Percentiles rank a stretch among this genome's conserved stretches.
phyloP scores from a whole-genome alignment of 2,797 vertebrate genomes.

The Smutsia gigantea region DNA sequence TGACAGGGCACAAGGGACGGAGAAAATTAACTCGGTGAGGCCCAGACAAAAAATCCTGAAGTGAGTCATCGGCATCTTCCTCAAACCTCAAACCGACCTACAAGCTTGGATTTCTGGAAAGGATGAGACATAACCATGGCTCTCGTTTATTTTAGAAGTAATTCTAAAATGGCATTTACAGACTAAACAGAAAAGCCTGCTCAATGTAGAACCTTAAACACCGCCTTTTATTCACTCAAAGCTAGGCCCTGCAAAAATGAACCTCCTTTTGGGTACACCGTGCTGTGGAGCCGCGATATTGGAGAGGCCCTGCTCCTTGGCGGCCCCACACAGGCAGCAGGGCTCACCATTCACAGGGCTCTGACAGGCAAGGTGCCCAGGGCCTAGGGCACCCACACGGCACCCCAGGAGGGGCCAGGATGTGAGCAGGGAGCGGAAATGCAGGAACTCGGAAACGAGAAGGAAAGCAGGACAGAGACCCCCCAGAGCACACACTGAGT shows the following conservation, averaged over 20 bases:
- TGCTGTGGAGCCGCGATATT: not conserved
- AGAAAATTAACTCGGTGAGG: not conserved
- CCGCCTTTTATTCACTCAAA: not conserved
- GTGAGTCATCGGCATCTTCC: not conserved
- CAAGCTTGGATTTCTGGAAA: not conserved
- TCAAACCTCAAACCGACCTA: not conserved
- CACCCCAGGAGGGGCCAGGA: not conserved
- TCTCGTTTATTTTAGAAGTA: conserved; percentile 8
- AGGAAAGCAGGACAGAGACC: not conserved
- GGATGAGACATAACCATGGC: not conserved
- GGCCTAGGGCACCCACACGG: no score
- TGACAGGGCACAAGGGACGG: not conserved
- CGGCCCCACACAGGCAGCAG: not conserved
- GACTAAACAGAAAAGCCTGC: not conserved
- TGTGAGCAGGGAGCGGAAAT: not conserved
- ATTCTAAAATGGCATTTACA: conserved; percentile 27
- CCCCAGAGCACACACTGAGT: not conserved
- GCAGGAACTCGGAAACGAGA: not conserved
- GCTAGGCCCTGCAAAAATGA: not conserved
- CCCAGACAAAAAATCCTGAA: not conserved
- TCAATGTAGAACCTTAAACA: not conserved
- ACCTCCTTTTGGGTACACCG: not conserved
- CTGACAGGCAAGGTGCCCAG: not conserved
- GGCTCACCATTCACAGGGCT: no score
- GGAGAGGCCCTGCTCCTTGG: not conserved